These are phyloP conservation scores for Anguilla marmorata DNA, from an alignment of 2,797 vertebrate species.

Conservation along the genomic window DNA sequence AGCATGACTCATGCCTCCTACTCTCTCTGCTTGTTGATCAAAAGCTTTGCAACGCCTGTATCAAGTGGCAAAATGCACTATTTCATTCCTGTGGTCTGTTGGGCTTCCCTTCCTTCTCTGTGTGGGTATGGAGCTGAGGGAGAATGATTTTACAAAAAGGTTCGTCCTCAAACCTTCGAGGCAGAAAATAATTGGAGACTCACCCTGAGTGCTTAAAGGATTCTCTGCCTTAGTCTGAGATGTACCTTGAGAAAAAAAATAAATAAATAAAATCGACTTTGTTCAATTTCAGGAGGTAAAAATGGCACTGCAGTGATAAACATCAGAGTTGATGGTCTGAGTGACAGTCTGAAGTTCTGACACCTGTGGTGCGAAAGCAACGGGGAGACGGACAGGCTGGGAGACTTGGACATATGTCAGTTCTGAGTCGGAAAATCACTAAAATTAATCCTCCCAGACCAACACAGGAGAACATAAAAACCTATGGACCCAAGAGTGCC, in stretches of 20 bases:
- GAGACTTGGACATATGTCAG: neutral
- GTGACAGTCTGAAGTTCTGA: neutral
- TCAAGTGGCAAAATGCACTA: neutral
- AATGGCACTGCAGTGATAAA: neutral
- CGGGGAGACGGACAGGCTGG: neutral
- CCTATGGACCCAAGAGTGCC: neutral
- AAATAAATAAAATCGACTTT: neutral
- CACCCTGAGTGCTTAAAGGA: neutral
- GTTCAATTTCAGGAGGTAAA: neutral
- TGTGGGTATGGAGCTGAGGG: neutral
- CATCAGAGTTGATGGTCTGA: neutral
- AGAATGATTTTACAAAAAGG: neutral
- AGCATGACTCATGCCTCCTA: neutral
- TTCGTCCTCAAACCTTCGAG: neutral
- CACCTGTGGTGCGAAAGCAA: neutral
- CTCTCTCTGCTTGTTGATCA: neutral
- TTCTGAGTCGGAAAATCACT: constrained; percentile 7
- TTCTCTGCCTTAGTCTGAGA: neutral
- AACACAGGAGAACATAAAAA: neutral
- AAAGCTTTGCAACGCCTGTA: neutral
- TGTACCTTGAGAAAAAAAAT: neutral
- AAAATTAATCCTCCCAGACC: neutral
- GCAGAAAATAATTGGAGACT: constrained; percentile 16
- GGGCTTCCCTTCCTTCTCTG: neutral
- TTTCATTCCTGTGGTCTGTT: neutral